Evolutionary conservation across 1,140 invertebrate genomes (phyloP).

Genomic region (Colletes gigas): DNA sequence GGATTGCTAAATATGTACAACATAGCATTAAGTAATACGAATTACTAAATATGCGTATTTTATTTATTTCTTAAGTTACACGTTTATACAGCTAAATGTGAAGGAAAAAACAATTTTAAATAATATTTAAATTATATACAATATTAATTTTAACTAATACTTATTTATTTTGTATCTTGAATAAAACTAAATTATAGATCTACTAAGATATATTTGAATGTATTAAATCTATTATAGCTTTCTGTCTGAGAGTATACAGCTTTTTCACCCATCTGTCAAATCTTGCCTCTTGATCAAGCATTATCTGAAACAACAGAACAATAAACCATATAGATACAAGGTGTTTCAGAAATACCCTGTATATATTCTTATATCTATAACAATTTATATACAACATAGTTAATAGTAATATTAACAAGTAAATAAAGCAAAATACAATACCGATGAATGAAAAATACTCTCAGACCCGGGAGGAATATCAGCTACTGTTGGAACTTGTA

Average conservation of each 20-base stretch:
- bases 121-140: too few species aligned
- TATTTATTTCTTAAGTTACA: constrained; percentile 3
- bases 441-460: constrained; percentile 80
- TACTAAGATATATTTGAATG: constrained; percentile 62
- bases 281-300: constrained; percentile 75
- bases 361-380: background rate
- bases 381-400: background rate
- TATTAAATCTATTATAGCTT: constrained; percentile 72
- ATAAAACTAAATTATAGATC: background rate
- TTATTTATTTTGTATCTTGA: background rate
- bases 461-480: constrained; percentile 59
- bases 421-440: constrained; percentile 57
- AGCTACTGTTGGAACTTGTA: constrained; percentile 73
- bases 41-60: background rate
- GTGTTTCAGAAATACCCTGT: too few species aligned
- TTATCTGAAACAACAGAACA: constrained; percentile 71
- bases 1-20: too few species aligned
- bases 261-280: constrained; percentile 81
- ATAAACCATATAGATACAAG: constrained; percentile 15
- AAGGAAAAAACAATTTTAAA: background rate
- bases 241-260: constrained; percentile 78
- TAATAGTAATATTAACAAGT: background rate
- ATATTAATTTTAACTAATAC: background rate
- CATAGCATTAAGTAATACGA: background rate
- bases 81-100: background rate